Base-by-base conservation (phyloP, 2,797 vertebrate species). In the Helostoma temminkii region DNA sequence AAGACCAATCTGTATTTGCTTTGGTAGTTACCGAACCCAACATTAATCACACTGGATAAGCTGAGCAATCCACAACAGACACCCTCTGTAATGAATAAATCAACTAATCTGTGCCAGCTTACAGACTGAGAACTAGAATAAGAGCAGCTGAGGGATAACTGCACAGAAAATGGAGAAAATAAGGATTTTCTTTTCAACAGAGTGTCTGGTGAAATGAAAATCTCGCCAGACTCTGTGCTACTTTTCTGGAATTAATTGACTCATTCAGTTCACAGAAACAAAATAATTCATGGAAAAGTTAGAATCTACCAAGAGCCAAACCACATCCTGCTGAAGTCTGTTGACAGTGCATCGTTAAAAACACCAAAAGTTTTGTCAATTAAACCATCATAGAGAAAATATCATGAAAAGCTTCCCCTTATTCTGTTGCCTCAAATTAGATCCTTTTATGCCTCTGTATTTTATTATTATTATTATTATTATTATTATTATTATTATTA, bases 21-120 rank as follows among this genome's bases (percentile, higher is more conserved):
- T 86, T 86, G 67, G 72, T 87, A 67, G 77, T 78, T 80, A 76
- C 76, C 79, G 87, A 90, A 87, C 73, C 71, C 82, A 86, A 83
- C 85, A 90, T 89, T 88, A 93, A 91, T 93, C 88, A 87, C 76
- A 81, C 42, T 75, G 87, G 86, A 86, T 90, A 88, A 91, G 85
- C 88, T 83, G 62, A 59, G 79, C 85, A 86, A 89, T 88, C 77
- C 77, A 89, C 86, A 90, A 84, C 88, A 88, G 83, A 83, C 83
- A 89, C 79, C 81, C 84, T 85, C 82, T 83, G 87, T 88, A 88
- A 90, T 89, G 85, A 91, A 91, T 90, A 85, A 86, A 74, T 90
- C 75, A 79, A 89, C 90, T 91, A 89, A 92, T 93, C 90, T 90
- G 80, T 56, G 65, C 78, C 83, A 88, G 87, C 43, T 90, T 90